Conservation (phyloP, 2,888 invertebrate genomes). For the Eristalis arbustorum region DNA sequence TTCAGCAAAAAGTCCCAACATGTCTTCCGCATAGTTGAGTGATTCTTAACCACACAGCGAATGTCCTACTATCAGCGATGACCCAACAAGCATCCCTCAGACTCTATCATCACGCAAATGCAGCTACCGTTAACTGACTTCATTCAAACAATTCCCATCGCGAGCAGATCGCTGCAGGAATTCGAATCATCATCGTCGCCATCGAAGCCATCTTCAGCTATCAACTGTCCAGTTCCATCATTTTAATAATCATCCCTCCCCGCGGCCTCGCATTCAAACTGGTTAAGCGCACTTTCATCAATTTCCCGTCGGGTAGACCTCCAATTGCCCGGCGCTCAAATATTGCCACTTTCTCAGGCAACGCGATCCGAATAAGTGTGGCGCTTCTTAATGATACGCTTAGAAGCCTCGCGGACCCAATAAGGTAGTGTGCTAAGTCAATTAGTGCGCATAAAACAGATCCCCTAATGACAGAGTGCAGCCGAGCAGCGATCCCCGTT, state of each 20-base stretch:
- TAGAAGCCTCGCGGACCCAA: slow-evolving; percentile 65
- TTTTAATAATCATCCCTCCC: neutral
- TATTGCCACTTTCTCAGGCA: slow-evolving; percentile 57
- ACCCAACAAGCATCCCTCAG: neutral
- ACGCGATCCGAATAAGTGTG: slow-evolving; percentile 43
- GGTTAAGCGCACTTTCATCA: slow-evolving; percentile 29
- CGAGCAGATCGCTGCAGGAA: neutral
- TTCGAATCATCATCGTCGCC: neutral
- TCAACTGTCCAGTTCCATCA: neutral
- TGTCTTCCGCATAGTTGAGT: too few relatives aligned
- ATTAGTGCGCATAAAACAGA: slow-evolving; percentile 69
- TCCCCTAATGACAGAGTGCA: slow-evolving; percentile 66
- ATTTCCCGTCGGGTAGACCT: slow-evolving; percentile 24
- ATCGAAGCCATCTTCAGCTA: neutral
- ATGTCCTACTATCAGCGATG: neutral
- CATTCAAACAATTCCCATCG: neutral
- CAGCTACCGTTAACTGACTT: neutral
- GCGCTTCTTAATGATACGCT: slow-evolving; percentile 69
- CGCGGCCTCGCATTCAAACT: slow-evolving; percentile 7
- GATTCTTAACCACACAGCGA: neutral
- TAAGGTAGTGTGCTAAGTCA: slow-evolving; percentile 70
- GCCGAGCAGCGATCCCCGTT: slow-evolving; percentile 38
- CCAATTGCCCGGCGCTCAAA: slow-evolving; percentile 57
- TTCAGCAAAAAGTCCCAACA: too few relatives aligned
- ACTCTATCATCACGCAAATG: neutral